phyloP scores from a whole-genome alignment of 2,113 vertebrate species.

The Petroica traversi region DNA sequence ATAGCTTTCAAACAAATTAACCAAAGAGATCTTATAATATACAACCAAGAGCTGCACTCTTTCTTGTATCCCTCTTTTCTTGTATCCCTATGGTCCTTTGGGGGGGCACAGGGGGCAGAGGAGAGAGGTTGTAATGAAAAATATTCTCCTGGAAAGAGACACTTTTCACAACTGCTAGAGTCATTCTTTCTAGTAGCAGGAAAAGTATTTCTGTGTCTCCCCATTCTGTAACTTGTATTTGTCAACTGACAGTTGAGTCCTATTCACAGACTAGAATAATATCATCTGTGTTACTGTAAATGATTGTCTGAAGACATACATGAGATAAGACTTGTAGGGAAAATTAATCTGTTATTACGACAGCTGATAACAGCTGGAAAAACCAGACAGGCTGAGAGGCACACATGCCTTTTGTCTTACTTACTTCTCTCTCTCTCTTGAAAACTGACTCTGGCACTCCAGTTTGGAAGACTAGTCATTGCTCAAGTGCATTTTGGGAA shows the following conservation, averaged over 20 bases:
- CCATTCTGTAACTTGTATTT: background rate
- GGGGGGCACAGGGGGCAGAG: background rate
- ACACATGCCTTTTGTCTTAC: background rate
- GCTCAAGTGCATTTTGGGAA: background rate
- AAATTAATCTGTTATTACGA: background rate
- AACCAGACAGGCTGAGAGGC: background rate
- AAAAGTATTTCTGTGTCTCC: background rate
- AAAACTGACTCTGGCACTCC: background rate
- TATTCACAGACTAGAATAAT: background rate
- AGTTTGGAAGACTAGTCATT: background rate
- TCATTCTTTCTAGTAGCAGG: background rate
- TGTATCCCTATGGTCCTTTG: background rate
- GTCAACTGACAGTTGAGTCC: background rate
- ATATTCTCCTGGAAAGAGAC: background rate
- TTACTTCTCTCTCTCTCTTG: background rate
- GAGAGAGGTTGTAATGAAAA: background rate
- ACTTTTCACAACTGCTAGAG: background rate
- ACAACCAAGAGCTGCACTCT: background rate
- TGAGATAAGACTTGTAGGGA: background rate
- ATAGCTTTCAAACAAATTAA: background rate
- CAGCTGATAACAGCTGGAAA: background rate
- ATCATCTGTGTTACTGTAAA: background rate
- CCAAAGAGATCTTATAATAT: background rate
- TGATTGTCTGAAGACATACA: background rate
- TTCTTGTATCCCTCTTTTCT: background rate